Conservation (phyloP, 2,888 invertebrate genomes). For the Drosophila pseudotalamancana region DNA sequence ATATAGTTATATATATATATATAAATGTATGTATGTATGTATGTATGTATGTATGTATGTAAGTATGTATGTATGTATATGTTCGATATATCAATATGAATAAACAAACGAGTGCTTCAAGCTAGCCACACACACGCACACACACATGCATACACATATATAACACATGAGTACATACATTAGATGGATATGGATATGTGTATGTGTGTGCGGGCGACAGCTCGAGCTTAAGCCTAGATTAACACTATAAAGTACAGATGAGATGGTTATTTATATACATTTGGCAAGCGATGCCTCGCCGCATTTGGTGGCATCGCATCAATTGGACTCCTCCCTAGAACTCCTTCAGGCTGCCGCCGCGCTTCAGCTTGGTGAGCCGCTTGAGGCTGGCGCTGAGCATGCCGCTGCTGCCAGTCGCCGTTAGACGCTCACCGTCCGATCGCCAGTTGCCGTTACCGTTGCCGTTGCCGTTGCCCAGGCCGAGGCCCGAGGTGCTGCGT, state of each 20-base stretch:
- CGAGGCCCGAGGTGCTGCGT: constrained; percentile 35
- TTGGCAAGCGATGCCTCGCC: constrained; percentile 23
- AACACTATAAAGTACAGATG: constrained; percentile 36
- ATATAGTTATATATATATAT: constrained; percentile 3
- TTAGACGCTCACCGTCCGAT: constrained; percentile 6
- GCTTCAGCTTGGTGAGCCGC: constrained; percentile 77
- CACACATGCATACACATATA: background rate
- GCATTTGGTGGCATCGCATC: constrained; percentile 5
- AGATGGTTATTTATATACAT: constrained; percentile 30
- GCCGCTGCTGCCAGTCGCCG: constrained; percentile 19
- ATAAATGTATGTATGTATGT: constrained; percentile 13
- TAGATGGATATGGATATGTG: too few species aligned
- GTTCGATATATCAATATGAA: constrained; percentile 30
- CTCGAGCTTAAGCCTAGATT: constrained; percentile 7
- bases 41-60: constrained; percentile 9
- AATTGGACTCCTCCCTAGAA: constrained; percentile 52
- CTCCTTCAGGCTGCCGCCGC: constrained; percentile 80
- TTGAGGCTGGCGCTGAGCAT: constrained; percentile 63
- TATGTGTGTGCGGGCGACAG: background rate
- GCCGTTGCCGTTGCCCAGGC: constrained; percentile 2
- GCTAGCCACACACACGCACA: background rate
- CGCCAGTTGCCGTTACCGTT: constrained; percentile 6
- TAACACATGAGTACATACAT: too few species aligned
- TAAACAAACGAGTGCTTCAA: constrained; percentile 7
- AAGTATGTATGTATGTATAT: constrained; percentile 7